Evolutionary conservation across 1,140 invertebrate genomes (phyloP), one percentile per base, ranked within the genome.

Genomic region (Sitophilus oryzae): DNA sequence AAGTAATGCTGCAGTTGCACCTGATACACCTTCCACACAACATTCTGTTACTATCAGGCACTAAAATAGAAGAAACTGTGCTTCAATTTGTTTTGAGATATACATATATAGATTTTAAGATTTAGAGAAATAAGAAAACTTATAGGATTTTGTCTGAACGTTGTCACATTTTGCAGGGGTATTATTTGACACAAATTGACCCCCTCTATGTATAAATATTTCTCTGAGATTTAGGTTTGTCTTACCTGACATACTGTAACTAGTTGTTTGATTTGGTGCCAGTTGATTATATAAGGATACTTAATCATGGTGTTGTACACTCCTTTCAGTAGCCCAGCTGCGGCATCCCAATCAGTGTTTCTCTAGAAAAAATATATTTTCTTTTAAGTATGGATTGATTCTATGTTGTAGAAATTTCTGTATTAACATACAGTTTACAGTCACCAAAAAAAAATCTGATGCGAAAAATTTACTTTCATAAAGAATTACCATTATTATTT

Each of bases 281-380:
- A 88, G 70, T 98, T 93, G 58, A 96, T 92, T 40, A 99, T 93
- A 67, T 95, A 98, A 0, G 93, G 91, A 76, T 92, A 94, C 54
- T 86, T 85, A 34, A 85, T 81, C 62, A 98, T 82, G 0, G 95
- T 98, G 66, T 95, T 88, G 67, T 97, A 96, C 30, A 98, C 83
- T 47, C 96, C 96, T 77, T 92, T 92, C 1, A 99, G 74, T 20
- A 98, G 77, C 25, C 89, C 89, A 52, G 91, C 89, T 1, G 95
- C 93, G 3, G 96, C 93, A 66, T 92, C 87, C 96, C 96, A 99
- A 69, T 98, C 93, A 0, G 89, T 91, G 56, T 93, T 91, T 65
- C 91, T 82, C 85, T 91, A 71, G 35, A 68, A 64, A 52, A 22
- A 14, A 52, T 11, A 40, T 9, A 48, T 21, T 19, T 9, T 1